Base-by-base conservation (phyloP, 2,797 vertebrate genomes). In the Setipinna tenuifilis region DNA sequence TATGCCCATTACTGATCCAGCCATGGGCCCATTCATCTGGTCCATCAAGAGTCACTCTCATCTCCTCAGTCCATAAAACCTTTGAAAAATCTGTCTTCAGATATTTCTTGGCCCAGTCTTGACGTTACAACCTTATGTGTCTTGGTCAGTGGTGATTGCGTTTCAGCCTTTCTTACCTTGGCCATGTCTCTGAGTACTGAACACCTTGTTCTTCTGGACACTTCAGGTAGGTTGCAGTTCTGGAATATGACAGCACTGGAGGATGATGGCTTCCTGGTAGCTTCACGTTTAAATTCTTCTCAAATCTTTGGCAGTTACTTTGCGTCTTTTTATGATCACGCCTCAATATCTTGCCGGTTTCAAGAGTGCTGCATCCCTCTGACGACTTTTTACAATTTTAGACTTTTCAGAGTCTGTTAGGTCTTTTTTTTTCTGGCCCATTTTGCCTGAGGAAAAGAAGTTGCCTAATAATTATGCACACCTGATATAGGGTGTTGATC, bases 131-230 rank as follows among this genome's bases (percentile, higher is more conserved):
- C n/a, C 83, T 84, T 82, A 54, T 62, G 57, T 5, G 31, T 65
- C 80, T 82, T 87, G 31, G 68, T 87, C 25, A 87, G 85, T 59
- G 50, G 82, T 54, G 62, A 16, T 84, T 23, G 50, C 28, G 86
- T 87, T 87, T 87, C 83, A 87, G 83, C 68, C 83, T 87, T 84
- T 41, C 19, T 87, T 65, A 80, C 85, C 50, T 25, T 62, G 23
- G 59, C 82, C 44, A 81, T 81, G 68, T 62, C 83, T 83, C 58
- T 44, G 25, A 71, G 59, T 81, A 83, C 85, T 82, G 7, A 21
- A 54, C 59, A 86, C 80, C 65, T 85, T 23, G 80, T 82, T 65
- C 85, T 85, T 82, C 81, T n/a, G 14, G 48, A 23, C 2, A 50
- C 31, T 82, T 16, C 25, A 50, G 12, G 48, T n/a, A n/a, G n/a